Evolutionary conservation across 2,113 vertebrate species (phyloP).

Genomic region (Spizaetus ornatus): DNA sequence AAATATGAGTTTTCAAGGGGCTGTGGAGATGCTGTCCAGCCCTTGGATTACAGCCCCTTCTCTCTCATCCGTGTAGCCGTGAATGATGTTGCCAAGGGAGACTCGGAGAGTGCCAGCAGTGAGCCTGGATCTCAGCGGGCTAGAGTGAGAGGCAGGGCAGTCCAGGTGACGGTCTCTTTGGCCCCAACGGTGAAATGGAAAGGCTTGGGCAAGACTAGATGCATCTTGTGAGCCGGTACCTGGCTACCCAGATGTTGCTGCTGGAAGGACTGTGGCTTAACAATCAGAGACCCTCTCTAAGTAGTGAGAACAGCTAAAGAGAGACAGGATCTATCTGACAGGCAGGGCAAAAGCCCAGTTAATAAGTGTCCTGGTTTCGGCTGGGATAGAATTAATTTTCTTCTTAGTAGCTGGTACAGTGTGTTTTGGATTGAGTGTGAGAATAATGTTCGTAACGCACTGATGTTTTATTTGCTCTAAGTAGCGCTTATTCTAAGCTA

Average conservation of each 20-base stretch:
- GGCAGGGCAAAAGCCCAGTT: not conserved
- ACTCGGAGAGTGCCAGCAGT: not conserved
- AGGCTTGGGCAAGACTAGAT: not conserved
- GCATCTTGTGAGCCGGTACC: too few relatives aligned
- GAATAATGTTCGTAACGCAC: too few relatives aligned
- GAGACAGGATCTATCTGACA: not conserved
- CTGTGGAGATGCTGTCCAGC: not conserved
- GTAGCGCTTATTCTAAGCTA: too few relatives aligned
- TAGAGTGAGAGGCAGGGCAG: not conserved
- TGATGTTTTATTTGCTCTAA: too few relatives aligned
- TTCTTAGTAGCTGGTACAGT: too few relatives aligned
- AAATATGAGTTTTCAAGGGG: not conserved
- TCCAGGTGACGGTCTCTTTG: not conserved
- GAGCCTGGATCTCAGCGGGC: not conserved
- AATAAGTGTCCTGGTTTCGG: not conserved
- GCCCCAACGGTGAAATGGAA: rapidly evolving
- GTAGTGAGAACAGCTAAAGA: not conserved
- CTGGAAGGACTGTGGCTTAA: not conserved
- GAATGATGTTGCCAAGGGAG: not conserved
- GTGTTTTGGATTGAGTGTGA: too few relatives aligned
- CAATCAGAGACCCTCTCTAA: rapidly evolving
- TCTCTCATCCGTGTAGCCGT: not conserved
- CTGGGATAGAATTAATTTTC: too few relatives aligned
- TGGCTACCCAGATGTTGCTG: not conserved
- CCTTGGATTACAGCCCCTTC: not conserved